Base-by-base conservation (phyloP, 2,113 vertebrate species). In the Scartelaos histophorus region DNA sequence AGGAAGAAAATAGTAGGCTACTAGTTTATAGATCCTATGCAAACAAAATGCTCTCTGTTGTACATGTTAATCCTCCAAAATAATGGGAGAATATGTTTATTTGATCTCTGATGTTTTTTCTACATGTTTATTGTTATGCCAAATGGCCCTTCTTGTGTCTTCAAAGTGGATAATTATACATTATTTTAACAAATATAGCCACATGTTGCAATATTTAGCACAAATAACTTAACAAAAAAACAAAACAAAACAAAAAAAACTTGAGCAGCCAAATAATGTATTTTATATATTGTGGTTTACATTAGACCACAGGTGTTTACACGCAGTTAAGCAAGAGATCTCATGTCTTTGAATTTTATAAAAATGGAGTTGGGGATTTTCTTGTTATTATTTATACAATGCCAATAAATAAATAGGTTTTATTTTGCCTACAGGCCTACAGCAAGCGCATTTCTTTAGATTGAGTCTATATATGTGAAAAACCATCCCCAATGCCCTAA, bases 1-100 rank as follows among this genome's bases (percentile, higher is more conserved):
- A 88, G 90, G 87, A 91, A 71, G 85, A 82, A 94, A 94, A 95
- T 94, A 92, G 85, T 54, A 54, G 58, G 25, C 25, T 17, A 35
- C 22, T 4, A 58, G 21, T 2, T 3, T 80, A 88, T 78, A 90
- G 86, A 90, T 84, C 34, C 29, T 11, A 10, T 43, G 7, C 38
- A 43, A 43, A 43, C 38, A 43, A 54, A 5, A 54, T 70, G 73
- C 74, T 38, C 62, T 6, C 22, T 64, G 16, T 3, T 19, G 47
- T 74, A 24, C n/a, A 38, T 5, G 21, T 21, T 47, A 16, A 16
- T 4, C 15, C 13, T 12, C 15, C 13, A 47, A 47, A 47, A 47
- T 43, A 43, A 43, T 43, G 7, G 10, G 7, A 43, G 38, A 43
- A 43, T 43, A 43, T 43, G 38, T 1, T 43, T 43, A 43, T 7